phyloP scores from a whole-genome alignment of 37 sponge, comb jelly and placozoan genomes.

The Crambe crambe region DNA sequence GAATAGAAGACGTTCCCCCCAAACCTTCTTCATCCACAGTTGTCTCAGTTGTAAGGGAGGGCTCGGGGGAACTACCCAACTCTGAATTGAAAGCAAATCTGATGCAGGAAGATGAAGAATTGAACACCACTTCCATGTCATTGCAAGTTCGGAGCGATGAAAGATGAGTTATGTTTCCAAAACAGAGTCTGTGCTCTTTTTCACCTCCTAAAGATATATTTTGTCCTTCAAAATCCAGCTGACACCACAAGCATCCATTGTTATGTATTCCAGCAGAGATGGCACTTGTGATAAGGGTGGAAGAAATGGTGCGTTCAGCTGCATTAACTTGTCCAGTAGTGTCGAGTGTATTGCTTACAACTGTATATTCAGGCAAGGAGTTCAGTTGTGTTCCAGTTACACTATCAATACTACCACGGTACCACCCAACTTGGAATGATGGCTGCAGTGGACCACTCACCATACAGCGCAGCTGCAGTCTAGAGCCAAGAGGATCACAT shows the following conservation, averaged over 20 bases:
- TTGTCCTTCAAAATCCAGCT: not conserved
- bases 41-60: too few relatives aligned
- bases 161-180: not conserved
- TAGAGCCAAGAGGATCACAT: constrained; percentile 29
- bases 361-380: not conserved
- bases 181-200: not conserved
- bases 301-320: not conserved
- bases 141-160: not conserved
- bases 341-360: not conserved
- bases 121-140: not conserved
- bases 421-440: constrained; percentile 4
- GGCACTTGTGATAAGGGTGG: not conserved
- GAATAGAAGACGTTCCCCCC: too few relatives aligned
- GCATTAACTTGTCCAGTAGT: not conserved
- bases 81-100: too few relatives aligned
- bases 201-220: not conserved
- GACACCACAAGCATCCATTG: constrained; percentile 14
- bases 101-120: not conserved
- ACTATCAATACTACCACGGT: not conserved
- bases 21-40: too few relatives aligned
- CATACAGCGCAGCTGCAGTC: constrained; percentile 24
- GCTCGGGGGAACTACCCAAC: too few relatives aligned
- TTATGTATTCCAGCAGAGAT: not conserved
- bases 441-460: constrained; percentile 14
- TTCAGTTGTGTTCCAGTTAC: not conserved